phyloP scores from a whole-genome alignment of 2,888 invertebrate genomes.

The Physocephala rufipes region DNA sequence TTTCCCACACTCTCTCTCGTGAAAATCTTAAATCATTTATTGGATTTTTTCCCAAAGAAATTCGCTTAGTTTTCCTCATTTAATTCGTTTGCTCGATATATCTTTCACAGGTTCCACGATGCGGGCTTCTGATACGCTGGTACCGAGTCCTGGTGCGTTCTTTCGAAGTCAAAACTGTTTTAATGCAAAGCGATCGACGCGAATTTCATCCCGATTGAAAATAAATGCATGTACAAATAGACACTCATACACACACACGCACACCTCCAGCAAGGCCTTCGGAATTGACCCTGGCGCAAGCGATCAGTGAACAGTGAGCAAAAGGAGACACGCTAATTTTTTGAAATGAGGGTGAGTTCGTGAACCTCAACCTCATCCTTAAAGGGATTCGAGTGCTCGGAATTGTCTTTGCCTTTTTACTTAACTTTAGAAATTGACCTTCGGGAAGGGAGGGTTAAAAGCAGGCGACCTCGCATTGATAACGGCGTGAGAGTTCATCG shows the following conservation, averaged over 20 bases:
- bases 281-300: constrained; percentile 9
- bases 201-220: constrained; percentile 16
- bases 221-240: too few species aligned
- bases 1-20: constrained; percentile 27
- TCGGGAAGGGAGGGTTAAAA: background rate
- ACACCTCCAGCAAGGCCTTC: background rate
- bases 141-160: constrained; percentile 11
- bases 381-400: too few species aligned
- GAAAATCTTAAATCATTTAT: constrained; percentile 25
- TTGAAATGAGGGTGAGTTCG: background rate
- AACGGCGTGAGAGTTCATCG: too few species aligned
- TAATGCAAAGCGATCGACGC: constrained; percentile 22
- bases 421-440: background rate
- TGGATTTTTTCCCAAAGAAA: constrained; percentile 12
- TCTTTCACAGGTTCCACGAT: constrained; percentile 52
- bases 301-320: too few species aligned
- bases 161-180: constrained; percentile 18
- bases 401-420: background rate
- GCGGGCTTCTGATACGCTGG: constrained; percentile 47
- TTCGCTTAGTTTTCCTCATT: constrained; percentile 29
- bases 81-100: constrained; percentile 37
- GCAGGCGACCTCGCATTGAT: background rate
- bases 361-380: background rate
- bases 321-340: background rate
- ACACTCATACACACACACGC: background rate